These are phyloP conservation scores for Eupeodes latifasciatus DNA, from an alignment of 2,888 invertebrate genomes.

Conservation along the genomic window DNA sequence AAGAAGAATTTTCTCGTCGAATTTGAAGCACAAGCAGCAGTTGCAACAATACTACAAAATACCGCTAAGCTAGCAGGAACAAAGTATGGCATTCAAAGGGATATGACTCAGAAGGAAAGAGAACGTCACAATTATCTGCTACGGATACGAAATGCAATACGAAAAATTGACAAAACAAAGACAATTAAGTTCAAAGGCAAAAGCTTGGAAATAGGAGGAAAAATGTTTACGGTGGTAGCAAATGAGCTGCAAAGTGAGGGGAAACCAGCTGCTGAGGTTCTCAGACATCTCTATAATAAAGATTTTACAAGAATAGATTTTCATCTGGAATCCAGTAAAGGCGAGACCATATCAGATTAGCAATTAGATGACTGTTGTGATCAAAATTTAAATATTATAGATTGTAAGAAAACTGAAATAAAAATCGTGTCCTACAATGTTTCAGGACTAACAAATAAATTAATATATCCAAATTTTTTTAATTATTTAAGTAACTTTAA, in stretches of 20 bases:
- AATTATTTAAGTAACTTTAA: conserved; percentile 8
- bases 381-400: conserved; percentile 1
- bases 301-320: not conserved
- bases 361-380: not conserved
- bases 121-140: conserved; percentile 6
- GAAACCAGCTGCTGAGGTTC: not conserved
- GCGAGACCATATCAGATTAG: too few species aligned
- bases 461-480: conserved; percentile 3
- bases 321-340: too few species aligned
- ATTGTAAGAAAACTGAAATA: conserved; percentile 8
- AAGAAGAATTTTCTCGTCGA: conserved; percentile 1
- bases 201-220: not conserved
- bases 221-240: not conserved
- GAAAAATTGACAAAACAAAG: too few species aligned
- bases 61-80: too few species aligned
- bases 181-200: too few species aligned
- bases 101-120: conserved; percentile 17
- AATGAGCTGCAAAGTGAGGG: conserved; percentile 1
- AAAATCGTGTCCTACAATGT: conserved; percentile 17
- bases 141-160: not conserved
- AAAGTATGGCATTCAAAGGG: too few species aligned
- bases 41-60: too few species aligned
- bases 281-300: not conserved
- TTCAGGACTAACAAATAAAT: not conserved
- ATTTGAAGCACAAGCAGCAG: not conserved